Conservation (phyloP, 35 echinoderm and acorn worm genomes). For the Heliocidaris erythrogramma region DNA sequence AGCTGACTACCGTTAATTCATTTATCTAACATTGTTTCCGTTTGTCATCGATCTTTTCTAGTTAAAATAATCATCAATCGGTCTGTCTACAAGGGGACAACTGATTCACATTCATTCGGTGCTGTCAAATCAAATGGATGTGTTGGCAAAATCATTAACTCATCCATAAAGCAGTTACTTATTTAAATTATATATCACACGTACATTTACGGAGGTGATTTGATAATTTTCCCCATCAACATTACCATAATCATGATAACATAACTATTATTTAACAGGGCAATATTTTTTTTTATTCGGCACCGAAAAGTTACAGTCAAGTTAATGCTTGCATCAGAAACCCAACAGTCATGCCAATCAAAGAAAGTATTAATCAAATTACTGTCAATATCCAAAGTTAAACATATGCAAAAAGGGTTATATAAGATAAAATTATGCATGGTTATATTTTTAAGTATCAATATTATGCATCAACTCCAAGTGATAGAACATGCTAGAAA, state of each 20-base stretch:
- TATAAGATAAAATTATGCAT: not conserved
- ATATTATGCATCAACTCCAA: too few species aligned
- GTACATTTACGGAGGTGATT: constrained; percentile 1
- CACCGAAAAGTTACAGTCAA: not conserved
- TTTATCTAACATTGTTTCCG: too few species aligned
- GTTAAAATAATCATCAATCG: too few species aligned
- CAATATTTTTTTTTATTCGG: not conserved
- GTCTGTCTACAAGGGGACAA: not conserved
- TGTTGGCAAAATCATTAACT: not conserved
- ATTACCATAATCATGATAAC: not conserved
- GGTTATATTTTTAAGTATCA: not conserved
- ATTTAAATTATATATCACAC: not conserved
- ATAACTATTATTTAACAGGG: not conserved
- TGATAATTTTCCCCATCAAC: not conserved
- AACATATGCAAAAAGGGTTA: not conserved
- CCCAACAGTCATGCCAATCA: not conserved
- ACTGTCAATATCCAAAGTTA: not conserved
- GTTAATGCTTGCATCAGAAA: not conserved
- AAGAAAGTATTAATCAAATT: not conserved
- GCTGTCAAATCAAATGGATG: not conserved
- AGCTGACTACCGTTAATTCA: too few species aligned
- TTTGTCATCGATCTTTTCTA: too few species aligned
- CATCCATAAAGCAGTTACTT: too few species aligned
- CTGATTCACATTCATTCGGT: not conserved
- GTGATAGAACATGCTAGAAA: too few species aligned